phyloP scores from a whole-genome alignment of 2,888 invertebrate genomes.

The Alitta virens region DNA sequence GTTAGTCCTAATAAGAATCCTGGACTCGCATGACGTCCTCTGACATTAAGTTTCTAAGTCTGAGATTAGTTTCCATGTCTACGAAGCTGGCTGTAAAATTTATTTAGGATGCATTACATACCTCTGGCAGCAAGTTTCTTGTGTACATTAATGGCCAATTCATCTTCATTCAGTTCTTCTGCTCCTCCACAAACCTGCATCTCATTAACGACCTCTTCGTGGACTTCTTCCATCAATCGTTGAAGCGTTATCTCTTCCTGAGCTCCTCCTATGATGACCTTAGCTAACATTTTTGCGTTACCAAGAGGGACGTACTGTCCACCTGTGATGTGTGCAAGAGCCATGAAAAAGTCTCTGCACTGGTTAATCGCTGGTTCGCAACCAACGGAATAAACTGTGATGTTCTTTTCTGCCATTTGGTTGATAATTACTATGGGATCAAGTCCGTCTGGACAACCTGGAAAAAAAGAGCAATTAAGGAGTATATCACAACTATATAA shows the following conservation, averaged over 20 bases:
- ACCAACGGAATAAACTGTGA: constrained; percentile 46
- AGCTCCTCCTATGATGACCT: constrained; percentile 42
- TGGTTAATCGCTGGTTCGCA: constrained; percentile 43
- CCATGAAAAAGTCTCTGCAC: constrained; percentile 47
- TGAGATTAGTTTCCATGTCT: too few species aligned
- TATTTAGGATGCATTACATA: background rate
- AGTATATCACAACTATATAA: too few species aligned
- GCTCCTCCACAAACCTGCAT: constrained; percentile 31
- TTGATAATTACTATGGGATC: constrained; percentile 43
- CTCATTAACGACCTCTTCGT: constrained; percentile 35
- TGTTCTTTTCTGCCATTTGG: constrained; percentile 42
- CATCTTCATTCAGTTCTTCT: background rate
- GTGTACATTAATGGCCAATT: background rate
- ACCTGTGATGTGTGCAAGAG: constrained; percentile 44
- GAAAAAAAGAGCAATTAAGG: background rate
- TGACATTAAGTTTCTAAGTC: too few species aligned
- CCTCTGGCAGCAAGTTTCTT: background rate
- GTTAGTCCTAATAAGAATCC: too few species aligned
- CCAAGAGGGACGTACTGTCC: constrained; percentile 50
- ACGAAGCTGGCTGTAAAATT: too few species aligned
- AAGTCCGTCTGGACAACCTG: constrained; percentile 43
- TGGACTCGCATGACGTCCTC: too few species aligned
- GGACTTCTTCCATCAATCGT: constrained; percentile 41
- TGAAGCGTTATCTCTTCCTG: constrained; percentile 48
- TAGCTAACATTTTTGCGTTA: constrained; percentile 35